phyloP scores from a whole-genome alignment of 2,797 vertebrate genomes.

The Periophthalmus magnuspinnatus region DNA sequence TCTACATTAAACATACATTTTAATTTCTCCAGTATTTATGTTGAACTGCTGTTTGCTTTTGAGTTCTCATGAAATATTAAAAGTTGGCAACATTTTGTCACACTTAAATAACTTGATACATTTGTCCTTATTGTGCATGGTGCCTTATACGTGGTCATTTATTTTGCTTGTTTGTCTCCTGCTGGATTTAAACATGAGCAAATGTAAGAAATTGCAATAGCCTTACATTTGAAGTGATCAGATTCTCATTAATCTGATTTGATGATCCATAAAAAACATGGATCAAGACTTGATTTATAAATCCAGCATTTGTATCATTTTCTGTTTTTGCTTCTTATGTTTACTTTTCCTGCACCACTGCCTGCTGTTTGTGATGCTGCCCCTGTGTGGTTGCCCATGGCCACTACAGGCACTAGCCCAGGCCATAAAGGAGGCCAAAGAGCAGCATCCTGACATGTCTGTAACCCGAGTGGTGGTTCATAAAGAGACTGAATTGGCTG shows the following conservation, averaged over 20 bases:
- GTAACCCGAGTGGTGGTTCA: conserved; percentile 98
- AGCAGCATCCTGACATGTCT: conserved; percentile 99
- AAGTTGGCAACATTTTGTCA: background rate
- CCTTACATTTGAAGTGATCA: conserved; percentile 19
- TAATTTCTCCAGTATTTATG: background rate
- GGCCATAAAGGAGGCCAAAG: conserved; percentile 99
- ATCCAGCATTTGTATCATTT: conserved; percentile 58
- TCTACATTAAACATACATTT: background rate
- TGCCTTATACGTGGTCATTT: conserved; percentile 33
- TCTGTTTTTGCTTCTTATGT: conserved; percentile 54
- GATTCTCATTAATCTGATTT: background rate
- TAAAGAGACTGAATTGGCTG: conserved; percentile 96
- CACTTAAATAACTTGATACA: background rate
- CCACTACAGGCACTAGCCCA: conserved; percentile 91
- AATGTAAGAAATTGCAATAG: conserved; percentile 16
- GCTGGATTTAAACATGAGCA: conserved; percentile 52
- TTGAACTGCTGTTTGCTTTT: conserved; percentile 32
- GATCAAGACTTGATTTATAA: conserved; percentile 15
- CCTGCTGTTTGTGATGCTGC: conserved; percentile 59
- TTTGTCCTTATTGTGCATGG: conserved; percentile 23
- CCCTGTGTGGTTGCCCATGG: conserved; percentile 47
- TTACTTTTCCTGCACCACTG: conserved; percentile 41
- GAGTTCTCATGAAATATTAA: background rate
- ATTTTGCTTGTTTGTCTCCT: conserved; percentile 38
- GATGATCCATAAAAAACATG: background rate